Conservation (phyloP, 2,888 invertebrate species). For the Coremacera marginata region DNA sequence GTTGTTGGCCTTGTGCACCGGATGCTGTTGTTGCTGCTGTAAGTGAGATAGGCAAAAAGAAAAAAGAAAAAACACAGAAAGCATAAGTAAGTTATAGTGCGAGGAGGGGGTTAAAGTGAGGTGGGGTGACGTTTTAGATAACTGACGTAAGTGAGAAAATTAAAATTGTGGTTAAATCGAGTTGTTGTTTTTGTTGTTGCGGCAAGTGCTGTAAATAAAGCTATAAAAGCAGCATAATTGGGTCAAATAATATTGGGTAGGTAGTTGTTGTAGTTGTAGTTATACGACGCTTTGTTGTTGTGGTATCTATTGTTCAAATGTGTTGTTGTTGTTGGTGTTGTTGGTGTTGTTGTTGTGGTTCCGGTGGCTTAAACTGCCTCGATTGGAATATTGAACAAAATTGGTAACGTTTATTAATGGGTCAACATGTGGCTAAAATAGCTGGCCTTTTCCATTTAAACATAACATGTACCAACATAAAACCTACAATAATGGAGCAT, state of each 20-base stretch:
- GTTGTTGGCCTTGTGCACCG: conserved; percentile 48
- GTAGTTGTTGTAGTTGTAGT: background rate
- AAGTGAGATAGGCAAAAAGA: conserved; percentile 20
- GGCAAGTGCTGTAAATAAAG: background rate
- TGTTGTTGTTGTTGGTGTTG: no score
- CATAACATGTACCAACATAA: conserved; percentile 12
- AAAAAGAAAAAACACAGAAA: background rate
- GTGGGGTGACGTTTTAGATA: background rate
- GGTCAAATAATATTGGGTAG: conserved; percentile 12
- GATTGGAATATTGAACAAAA: background rate
- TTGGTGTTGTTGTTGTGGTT: background rate
- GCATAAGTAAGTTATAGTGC: conserved; percentile 21
- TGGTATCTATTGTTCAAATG: background rate
- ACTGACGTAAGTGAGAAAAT: background rate
- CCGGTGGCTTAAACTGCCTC: background rate
- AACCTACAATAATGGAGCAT: background rate
- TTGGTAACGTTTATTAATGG: conserved; percentile 8
- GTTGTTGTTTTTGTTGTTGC: background rate
- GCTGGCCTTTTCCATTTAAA: conserved; percentile 30
- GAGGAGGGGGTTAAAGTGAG: conserved; percentile 21
- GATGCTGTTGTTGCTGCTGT: conserved; percentile 43
- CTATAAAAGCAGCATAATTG: conserved; percentile 4
- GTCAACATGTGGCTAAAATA: conserved; percentile 33
- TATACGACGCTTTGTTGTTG: no score
- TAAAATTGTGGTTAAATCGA: conserved; percentile 19